Evolutionary conservation across 2,113 vertebrate genomes (phyloP), one percentile per base, ranked within the genome.

Genomic region (Porphyrio hochstetteri): DNA sequence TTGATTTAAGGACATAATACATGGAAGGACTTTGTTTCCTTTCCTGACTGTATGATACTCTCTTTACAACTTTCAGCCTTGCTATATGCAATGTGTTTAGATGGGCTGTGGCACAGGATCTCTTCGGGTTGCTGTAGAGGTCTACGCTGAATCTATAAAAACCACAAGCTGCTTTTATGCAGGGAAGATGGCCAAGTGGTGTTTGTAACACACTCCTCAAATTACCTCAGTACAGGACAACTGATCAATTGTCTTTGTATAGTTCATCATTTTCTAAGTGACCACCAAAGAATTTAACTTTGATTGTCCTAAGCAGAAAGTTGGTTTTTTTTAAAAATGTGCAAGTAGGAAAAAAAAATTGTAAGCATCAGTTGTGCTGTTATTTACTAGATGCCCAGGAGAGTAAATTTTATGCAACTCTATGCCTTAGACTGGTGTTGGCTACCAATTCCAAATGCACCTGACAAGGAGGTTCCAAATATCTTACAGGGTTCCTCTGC

Each of bases 251-350:
- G 42, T 86, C 61, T 82, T 67, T 81, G 31, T 83, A 63, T 42
- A 88, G 50, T 80, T 84, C 4, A 1, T 10, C 57, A 92, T 95
- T 95, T 86, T 95, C 35, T 63, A 65, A 94, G 92, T 79, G 76
- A 94, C 82, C 92, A 65, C 91, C 97, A 92, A 94, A 97, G 85
- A 96, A 84, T 79, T 92, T 75, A 78, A 61, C 86, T 71, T 90
- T 9, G 19, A 93, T 96, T 90, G 65, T 93, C 89, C 48, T 82
- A 68, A 90, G 68, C 56, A 72, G 69, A 85, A 57, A 29, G 17
- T 7, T 48, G 15, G 20, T n/a, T 23, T 48, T 48, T 31, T 76
- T 82, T 94, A 95, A 40, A 82, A 90, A 76, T 3, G 8, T 10
- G 8, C 71, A 72, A 77, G 35, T 61, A 94, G 65, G 55, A 36